Evolutionary conservation across 2,113 vertebrate species (phyloP).

Genomic region (Colossoma macropomum): DNA sequence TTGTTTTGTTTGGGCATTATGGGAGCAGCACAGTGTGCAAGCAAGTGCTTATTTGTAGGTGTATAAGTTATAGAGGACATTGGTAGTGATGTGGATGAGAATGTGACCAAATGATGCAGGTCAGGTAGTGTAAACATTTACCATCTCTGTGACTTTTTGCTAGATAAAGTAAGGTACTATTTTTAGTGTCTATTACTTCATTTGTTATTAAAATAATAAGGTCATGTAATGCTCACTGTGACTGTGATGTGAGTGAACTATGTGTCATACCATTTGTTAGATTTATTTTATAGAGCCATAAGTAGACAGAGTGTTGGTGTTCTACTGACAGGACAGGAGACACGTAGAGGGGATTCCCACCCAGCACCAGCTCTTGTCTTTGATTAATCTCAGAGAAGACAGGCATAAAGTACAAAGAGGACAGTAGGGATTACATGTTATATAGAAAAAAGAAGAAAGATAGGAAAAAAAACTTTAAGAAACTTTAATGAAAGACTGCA

Average conservation of each 20-base stretch:
- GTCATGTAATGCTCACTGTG: too few relatives aligned
- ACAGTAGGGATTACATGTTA: neutral
- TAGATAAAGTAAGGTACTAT: too few relatives aligned
- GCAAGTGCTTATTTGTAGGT: too few relatives aligned
- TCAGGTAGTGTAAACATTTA: too few relatives aligned
- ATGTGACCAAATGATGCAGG: too few relatives aligned
- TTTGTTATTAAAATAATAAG: too few relatives aligned
- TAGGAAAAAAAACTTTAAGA: neutral
- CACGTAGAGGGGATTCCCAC: slow-evolving; percentile 1
- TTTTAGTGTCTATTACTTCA: too few relatives aligned
- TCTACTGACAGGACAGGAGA: slow-evolving; percentile 24
- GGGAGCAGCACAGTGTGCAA: too few relatives aligned
- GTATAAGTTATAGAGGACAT: too few relatives aligned
- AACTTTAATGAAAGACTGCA: neutral
- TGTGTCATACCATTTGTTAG: neutral
- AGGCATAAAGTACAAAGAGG: slow-evolving; percentile 12
- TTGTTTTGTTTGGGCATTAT: too few relatives aligned
- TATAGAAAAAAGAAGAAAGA: neutral
- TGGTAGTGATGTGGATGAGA: too few relatives aligned
- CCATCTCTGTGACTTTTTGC: too few relatives aligned
- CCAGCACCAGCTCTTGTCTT: neutral
- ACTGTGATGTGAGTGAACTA: neutral
- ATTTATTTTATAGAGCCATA: neutral
- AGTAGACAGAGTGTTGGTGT: neutral
- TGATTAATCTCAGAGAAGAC: slow-evolving; percentile 12